Evolutionary conservation across 2,888 invertebrate genomes (phyloP).

Genomic region (Siphlonurus alternatus): DNA sequence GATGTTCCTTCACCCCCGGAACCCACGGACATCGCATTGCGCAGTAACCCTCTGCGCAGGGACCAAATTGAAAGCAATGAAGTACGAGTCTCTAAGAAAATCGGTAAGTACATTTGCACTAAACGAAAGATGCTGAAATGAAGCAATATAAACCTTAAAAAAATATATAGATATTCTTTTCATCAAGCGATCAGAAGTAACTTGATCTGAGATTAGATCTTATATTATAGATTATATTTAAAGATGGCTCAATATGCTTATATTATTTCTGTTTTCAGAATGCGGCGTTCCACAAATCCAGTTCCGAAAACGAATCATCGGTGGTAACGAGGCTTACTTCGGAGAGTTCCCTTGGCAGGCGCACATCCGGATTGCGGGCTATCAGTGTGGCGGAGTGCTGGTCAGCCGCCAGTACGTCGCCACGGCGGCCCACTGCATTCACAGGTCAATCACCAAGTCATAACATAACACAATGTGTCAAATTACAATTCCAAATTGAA

Average conservation of each 20-base stretch:
- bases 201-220: too few relatives aligned
- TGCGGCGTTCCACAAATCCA: constrained; percentile 17
- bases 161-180: background rate
- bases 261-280: too few relatives aligned
- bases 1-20: background rate
- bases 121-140: too few relatives aligned
- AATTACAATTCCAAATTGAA: background rate
- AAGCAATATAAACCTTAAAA: background rate
- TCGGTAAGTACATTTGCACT: constrained; percentile 5
- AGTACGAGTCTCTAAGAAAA: background rate
- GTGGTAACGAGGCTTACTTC: constrained; percentile 57
- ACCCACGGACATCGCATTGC: background rate
- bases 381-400: constrained; percentile 68
- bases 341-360: constrained; percentile 78
- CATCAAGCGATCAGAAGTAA: background rate
- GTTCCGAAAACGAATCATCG: constrained; percentile 57
- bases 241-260: too few relatives aligned
- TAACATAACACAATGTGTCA: background rate
- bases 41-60: background rate
- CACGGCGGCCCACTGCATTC: constrained; percentile 71
- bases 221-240: too few relatives aligned
- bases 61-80: constrained; percentile 1
- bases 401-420: constrained; percentile 56
- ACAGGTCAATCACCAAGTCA: constrained; percentile 28
- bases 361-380: constrained; percentile 63